Evolutionary conservation across 2,797 vertebrate genomes (phyloP).

Genomic region (Moxostoma hubbsi): DNA sequence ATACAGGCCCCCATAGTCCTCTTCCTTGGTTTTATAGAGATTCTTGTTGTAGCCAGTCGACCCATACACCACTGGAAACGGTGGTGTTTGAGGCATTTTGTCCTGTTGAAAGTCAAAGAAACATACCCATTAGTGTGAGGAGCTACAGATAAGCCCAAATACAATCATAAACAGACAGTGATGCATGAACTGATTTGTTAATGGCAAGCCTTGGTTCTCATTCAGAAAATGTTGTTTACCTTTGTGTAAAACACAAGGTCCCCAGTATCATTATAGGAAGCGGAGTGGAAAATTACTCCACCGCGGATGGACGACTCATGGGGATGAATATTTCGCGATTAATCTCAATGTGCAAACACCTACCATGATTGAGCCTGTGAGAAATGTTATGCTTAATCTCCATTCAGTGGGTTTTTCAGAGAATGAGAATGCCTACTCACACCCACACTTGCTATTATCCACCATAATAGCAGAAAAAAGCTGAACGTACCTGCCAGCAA

Average conservation of each 20-base stretch:
- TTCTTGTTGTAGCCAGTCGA: conserved; percentile 86
- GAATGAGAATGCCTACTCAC: conserved; percentile 28
- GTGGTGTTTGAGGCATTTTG: conserved; percentile 93
- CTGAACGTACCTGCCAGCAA: background rate
- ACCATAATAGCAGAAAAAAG: conserved; percentile 11
- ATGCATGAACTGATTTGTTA: conserved; percentile 16
- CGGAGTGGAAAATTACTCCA: conserved; percentile 55
- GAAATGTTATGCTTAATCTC: conserved; percentile 28
- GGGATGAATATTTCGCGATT: conserved; percentile 38
- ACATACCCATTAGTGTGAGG: conserved; percentile 29
- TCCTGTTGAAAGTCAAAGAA: conserved; percentile 71
- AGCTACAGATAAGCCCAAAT: background rate
- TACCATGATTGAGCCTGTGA: conserved; percentile 26
- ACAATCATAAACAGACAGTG: conserved; percentile 29
- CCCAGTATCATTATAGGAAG: conserved; percentile 54
- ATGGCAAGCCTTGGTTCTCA: background rate
- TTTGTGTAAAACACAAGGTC: conserved; percentile 48
- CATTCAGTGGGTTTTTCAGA: conserved; percentile 4
- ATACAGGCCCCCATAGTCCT: conserved; percentile 81
- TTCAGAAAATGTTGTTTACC: conserved; percentile 48
- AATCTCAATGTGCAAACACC: conserved; percentile 51
- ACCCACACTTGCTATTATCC: conserved; percentile 26
- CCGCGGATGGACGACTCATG: conserved; percentile 23
- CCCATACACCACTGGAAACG: conserved; percentile 87
- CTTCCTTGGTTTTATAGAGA: conserved; percentile 85